phyloP scores from a whole-genome alignment of 2,797 vertebrate species.

The Pogoniulus pusillus region DNA sequence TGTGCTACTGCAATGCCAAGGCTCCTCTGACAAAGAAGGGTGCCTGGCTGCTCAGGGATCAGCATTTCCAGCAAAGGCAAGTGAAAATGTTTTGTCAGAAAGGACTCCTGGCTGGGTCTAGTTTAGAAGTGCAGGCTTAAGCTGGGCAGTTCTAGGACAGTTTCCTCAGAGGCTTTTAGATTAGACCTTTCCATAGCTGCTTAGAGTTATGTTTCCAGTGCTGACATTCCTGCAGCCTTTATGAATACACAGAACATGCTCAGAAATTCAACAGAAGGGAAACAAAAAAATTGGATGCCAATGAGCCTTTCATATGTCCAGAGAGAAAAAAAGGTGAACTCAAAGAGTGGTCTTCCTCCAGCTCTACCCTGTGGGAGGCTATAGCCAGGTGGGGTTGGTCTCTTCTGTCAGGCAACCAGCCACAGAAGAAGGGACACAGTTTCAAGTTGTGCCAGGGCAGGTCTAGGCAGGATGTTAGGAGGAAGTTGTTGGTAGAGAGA shows the following conservation, averaged over 20 bases:
- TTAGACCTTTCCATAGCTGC: neutral
- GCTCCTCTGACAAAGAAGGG: accelerated
- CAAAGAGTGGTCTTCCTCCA: neutral
- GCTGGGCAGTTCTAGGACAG: neutral
- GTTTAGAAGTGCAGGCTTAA: neutral
- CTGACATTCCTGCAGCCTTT: neutral
- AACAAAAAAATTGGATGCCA: neutral
- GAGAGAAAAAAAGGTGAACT: neutral
- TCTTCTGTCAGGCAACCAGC: too few relatives aligned
- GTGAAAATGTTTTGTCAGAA: neutral
- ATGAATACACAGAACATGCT: neutral
- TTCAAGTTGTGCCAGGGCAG: too few relatives aligned
- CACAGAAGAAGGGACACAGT: too few relatives aligned
- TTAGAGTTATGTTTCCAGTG: neutral
- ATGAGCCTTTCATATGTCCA: neutral
- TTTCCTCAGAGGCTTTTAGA: neutral
- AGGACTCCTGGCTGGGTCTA: neutral
- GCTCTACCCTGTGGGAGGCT: neutral
- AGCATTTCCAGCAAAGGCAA: neutral
- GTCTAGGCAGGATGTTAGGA: too few relatives aligned
- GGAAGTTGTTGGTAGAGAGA: too few relatives aligned
- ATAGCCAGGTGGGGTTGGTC: too few relatives aligned
- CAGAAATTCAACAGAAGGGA: neutral
- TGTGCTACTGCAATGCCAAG: accelerated
- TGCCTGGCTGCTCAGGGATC: neutral